Evolutionary conservation across 2,797 vertebrate genomes (phyloP).

Genomic region (Cottoperca gobio): DNA sequence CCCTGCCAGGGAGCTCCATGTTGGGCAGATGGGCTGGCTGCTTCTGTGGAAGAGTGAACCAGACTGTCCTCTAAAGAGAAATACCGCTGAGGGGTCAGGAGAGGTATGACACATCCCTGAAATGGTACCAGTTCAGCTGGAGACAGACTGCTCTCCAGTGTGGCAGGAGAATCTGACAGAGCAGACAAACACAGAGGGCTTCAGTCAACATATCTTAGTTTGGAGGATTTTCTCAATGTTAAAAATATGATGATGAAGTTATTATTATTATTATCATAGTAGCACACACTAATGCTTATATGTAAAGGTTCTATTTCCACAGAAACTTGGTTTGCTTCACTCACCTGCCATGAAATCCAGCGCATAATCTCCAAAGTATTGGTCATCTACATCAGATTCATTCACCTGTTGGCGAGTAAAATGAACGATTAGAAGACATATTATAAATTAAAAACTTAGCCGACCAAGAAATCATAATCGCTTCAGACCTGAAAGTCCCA

Average conservation of each 20-base stretch:
- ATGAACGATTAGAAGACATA: not conserved
- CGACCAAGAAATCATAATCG: fast-evolving
- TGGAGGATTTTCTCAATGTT: not conserved
- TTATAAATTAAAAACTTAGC: not conserved
- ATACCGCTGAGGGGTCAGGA: conserved; percentile 67
- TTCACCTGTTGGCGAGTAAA: conserved; percentile 76
- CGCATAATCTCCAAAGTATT: conserved; percentile 86
- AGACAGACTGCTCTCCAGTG: conserved; percentile 80
- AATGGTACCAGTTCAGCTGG: conserved; percentile 76
- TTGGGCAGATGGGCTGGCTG: conserved; percentile 1
- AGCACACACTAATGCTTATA: not conserved
- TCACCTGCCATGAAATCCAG: conserved; percentile 88
- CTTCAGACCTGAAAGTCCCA: conserved; percentile 73
- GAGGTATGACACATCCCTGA: conserved; percentile 78
- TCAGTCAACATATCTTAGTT: not conserved
- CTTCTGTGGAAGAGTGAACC: conserved; percentile 36
- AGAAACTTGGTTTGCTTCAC: conserved; percentile 37
- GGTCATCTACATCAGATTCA: conserved; percentile 79
- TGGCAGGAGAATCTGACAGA: conserved; percentile 83
- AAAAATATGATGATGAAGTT: not conserved
- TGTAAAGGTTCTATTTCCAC: not conserved
- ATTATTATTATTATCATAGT: not conserved
- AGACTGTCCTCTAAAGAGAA: conserved; percentile 45
- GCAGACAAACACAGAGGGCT: conserved; percentile 8
- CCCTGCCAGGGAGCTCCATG: conserved; percentile 81